Evolutionary conservation across 1,140 invertebrate genomes (phyloP), one percentile per base, ranked within the genome.

Genomic region (Megathymus violae): DNA sequence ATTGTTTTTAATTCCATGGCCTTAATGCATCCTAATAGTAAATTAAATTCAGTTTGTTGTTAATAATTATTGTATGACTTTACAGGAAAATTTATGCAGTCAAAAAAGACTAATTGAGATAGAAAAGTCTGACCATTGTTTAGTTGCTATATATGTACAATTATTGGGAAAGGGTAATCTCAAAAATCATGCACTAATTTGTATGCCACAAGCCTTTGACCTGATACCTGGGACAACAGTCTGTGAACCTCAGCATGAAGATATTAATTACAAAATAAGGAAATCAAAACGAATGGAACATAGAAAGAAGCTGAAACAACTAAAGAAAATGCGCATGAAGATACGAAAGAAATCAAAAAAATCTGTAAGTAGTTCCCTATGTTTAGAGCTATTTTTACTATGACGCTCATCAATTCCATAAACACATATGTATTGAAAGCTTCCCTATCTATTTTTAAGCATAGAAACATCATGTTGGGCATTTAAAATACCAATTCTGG

Each of bases 201-300:
- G 94, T 80, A 61, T 95, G 62, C 95, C 95, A 48, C 88, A 84
- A 27, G 3, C 64, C 1, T 79, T 79, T 40, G 96, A 97, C 80
- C 64, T 74, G 48, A 67, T 27, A 67, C 69, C 34, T 62, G 92
- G 78, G 46, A 92, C 78, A 63, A 93, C 83, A 69, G 70, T 80
- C 60, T 83, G 62, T 1, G 95, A 96, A 82, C 92, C 92, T 17
- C 62, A 91, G 3, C 91, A 93, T 71, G 66, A 69, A 40, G 95
- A 97, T 87, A 44, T 77, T 0, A 93, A 94, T 76, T 86, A 94
- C 69, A 80, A 80, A 60, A 62, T 86, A 68, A 91, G 96, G 56
- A 94, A 93, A 72, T 64, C 78, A 6, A 87, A 94, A 22, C 88
- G 93, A 56, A 74, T 74, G 2, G 80, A 91, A 46, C 96, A 97